Evolutionary conservation across 2,888 invertebrate genomes (phyloP), one percentile per base, ranked within the genome.

Genomic region (Hydriomena furcata): DNA sequence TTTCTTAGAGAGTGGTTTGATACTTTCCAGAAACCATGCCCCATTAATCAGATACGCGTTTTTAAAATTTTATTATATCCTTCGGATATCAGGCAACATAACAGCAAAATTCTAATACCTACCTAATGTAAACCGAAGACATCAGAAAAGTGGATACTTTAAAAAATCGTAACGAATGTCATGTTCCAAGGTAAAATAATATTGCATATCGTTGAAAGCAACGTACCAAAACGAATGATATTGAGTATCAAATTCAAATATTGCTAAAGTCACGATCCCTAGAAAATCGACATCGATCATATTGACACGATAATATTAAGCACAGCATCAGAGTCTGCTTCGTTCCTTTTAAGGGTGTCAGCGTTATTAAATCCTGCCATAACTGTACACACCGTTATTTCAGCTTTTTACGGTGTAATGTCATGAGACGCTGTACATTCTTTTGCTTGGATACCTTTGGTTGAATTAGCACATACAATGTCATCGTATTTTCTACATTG

Each of bases 341-440:
- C 68, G 60, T 42, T 58, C 86, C 84, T 70, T 85, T 76, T 82
- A 82, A 68, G 80, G 81, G 46, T 40, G 59, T 67, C 62, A 65
- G 64, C 73, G 75, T 82, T 84, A 85, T 88, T 87, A 84, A 86
- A 83, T 81, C 84, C 74, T 63, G 67, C 86, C 81, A 77, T 86
- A 84, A 82, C 71, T 73, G 85, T 72, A 59, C 54, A 68, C 60
- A 68, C 85, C 86, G 86, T 84, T 86, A 85, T 66, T 58, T 69
- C 61, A 47, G 47, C 49, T 58, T 61, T 61, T 56, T 58, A 54
- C 44, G 37, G 36, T 40, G 43, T 40, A 47, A 34, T 42, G 36
- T 46, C 42, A 52, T 32, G 46, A 36, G 32, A 20, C 13, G 23
- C n/a, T 28, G 20, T 13, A 46, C 43, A 24, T 35, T 35, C 32